A percentile compares a stretch with the other conserved stretches of the same genome.
phyloP scores from a whole-genome alignment of 2,113 vertebrate genomes.

The Ornithorhynchus anatinus region DNA sequence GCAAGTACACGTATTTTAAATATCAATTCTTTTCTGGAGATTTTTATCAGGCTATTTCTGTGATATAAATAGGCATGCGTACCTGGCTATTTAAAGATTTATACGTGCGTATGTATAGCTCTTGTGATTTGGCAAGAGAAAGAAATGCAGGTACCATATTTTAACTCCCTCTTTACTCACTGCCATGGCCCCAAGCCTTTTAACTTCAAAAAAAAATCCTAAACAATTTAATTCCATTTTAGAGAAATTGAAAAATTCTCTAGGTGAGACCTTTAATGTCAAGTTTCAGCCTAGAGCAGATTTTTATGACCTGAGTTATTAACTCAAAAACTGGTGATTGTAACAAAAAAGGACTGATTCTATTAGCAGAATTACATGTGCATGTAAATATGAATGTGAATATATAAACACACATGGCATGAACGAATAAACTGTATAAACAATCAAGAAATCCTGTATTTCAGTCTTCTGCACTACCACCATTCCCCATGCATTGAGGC shows the following conservation, averaged over 20 bases:
- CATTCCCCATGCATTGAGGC: conserved; percentile 72
- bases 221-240: background rate
- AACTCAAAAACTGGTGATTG: conserved; percentile 33
- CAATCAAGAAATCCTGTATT: conserved; percentile 72
- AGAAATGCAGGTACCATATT: background rate
- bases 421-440: conserved; percentile 66
- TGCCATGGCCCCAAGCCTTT: background rate
- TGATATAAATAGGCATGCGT: no score
- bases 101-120: no score
- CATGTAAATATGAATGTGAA: conserved; percentile 38
- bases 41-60: no score
- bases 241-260: conserved; percentile 29
- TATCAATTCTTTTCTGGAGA: no score
- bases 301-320: conserved; percentile 2
- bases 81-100: no score
- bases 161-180: background rate
- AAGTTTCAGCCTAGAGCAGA: conserved; percentile 21
- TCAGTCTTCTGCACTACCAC: conserved; percentile 72
- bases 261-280: background rate
- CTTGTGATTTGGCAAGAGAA: background rate
- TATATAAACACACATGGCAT: conserved; percentile 39
- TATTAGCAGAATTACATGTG: conserved; percentile 53
- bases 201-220: background rate
- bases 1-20: no score
- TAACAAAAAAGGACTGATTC: conserved; percentile 46